Percentiles rank a stretch among this genome's conserved stretches.
Evolutionary conservation across 1,140 invertebrate species (phyloP).

Genomic region (Apis cerana): DNA sequence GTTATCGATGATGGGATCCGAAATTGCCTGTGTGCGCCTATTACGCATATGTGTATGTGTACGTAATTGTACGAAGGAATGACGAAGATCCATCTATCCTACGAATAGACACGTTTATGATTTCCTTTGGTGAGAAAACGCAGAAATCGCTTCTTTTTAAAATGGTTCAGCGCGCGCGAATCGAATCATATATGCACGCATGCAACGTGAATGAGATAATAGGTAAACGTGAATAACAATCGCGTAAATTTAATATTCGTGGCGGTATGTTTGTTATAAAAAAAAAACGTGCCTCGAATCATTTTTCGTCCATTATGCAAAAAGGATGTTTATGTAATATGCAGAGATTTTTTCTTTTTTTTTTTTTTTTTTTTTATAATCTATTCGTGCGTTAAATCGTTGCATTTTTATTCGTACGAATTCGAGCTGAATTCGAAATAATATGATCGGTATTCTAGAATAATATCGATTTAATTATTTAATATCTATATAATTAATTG

Average conservation of each 20-base stretch:
- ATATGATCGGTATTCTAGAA: no score
- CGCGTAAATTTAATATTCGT: background rate
- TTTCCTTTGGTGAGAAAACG: no score
- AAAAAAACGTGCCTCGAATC: background rate
- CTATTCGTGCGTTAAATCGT: background rate
- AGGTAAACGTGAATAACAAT: background rate
- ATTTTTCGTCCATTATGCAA: background rate
- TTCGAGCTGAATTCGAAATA: background rate
- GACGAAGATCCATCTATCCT: no score
- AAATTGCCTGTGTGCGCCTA: no score
- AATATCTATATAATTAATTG: no score
- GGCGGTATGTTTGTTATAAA: background rate
- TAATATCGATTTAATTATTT: no score
- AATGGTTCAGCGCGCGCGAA: background rate
- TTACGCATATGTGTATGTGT: no score
- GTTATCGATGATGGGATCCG: background rate
- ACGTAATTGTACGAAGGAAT: no score
- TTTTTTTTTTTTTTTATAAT: no score
- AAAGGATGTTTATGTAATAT: background rate
- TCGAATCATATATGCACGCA: background rate
- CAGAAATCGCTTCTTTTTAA: background rate
- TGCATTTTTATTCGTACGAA: background rate
- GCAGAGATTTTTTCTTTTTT: no score
- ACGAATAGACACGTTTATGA: no score
- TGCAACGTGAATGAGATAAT: background rate